Percentiles rank a stretch among this genome's conserved stretches.
Evolutionary conservation across 1,140 invertebrate species (phyloP).

Genomic region (Agraylea sexmaculata): DNA sequence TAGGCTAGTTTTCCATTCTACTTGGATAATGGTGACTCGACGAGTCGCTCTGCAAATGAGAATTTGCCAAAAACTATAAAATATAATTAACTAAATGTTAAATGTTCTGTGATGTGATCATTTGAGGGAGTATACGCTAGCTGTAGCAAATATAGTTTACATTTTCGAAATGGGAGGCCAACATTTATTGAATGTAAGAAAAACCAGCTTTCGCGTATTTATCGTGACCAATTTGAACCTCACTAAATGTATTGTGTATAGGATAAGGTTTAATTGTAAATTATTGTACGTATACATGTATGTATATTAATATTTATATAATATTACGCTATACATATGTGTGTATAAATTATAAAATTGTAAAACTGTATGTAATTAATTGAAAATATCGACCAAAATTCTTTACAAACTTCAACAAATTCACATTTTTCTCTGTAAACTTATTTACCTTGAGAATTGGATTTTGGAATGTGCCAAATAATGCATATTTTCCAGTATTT

Average conservation of each 20-base stretch:
- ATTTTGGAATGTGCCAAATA: conserved; percentile 7
- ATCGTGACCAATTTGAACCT: conserved; percentile 19
- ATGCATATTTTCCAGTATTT: conserved; percentile 13
- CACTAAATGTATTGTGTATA: conserved; percentile 19
- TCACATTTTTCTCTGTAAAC: conserved; percentile 21
- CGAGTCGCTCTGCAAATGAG: too few relatives aligned
- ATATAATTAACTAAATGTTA: too few relatives aligned
- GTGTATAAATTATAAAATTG: conserved; percentile 9
- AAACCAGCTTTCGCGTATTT: too few relatives aligned
- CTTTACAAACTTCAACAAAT: conserved; percentile 21
- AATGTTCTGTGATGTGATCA: conserved; percentile 22
- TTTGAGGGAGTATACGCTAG: conserved; percentile 21
- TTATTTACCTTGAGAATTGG: conserved; percentile 19
- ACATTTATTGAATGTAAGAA: too few relatives aligned
- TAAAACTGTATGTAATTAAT: conserved; percentile 21
- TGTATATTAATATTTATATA: conserved; percentile 11
- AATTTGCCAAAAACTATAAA: too few relatives aligned
- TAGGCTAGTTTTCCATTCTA: too few relatives aligned
- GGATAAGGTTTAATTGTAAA: conserved; percentile 19
- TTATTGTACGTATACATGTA: too few relatives aligned
- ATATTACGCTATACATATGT: too few relatives aligned
- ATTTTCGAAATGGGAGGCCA: conserved; percentile 12
- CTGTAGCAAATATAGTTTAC: conserved; percentile 20
- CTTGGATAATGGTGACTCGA: too few relatives aligned
- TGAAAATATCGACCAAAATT: conserved; percentile 21